Evolutionary conservation across 2,113 vertebrate genomes (phyloP), one percentile per base, ranked within the genome.

Genomic region (Euleptes europaea): DNA sequence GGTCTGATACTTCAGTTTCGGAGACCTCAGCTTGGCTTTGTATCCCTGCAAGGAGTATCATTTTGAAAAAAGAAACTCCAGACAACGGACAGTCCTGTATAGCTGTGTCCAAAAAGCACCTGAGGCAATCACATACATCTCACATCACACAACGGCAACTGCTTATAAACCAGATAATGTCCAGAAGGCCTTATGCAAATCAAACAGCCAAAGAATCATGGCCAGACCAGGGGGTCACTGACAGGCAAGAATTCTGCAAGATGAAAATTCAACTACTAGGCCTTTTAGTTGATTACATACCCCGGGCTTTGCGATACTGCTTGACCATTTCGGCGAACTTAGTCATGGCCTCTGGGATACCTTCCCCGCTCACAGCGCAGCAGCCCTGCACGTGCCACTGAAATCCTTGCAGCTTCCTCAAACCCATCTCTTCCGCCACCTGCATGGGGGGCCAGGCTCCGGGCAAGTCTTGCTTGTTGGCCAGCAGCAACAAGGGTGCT

Each of bases 381-480:
- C 88, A 92, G 40, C 88, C 87, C 31, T 92, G 90, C 5, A 89
- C 80, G 17, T 89, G 90, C 91, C 91, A 92, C 26, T 33, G 60
- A 31, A 73, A 69, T 1, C 79, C 82, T 35, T 8, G 6, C 49
- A 82, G 40, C 33, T 84, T 86, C 40, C 12, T 57, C 47, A 91
- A 54, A 14, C 60, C 80, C 83, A 92, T 66, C 60, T 60, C 71
- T 79, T 89, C 88, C 7, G 80, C 78, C 51, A 92, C 35, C 40
- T 92, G 83, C 51, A 33, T 42, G 35, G 89, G 77, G 3, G 79
- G 23, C 6, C 31, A 71, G 74, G 91, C 88, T 65, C 85, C 90
- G 19, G 90, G 90, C 65, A 90, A 84, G 79, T 92, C 91, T 66
- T 92, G 90, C 79, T 92, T 92, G 82, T 91, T 92, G 73, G 91